Conservation (phyloP, 2,797 vertebrate species). For the Eupleurogrammus muticus region DNA sequence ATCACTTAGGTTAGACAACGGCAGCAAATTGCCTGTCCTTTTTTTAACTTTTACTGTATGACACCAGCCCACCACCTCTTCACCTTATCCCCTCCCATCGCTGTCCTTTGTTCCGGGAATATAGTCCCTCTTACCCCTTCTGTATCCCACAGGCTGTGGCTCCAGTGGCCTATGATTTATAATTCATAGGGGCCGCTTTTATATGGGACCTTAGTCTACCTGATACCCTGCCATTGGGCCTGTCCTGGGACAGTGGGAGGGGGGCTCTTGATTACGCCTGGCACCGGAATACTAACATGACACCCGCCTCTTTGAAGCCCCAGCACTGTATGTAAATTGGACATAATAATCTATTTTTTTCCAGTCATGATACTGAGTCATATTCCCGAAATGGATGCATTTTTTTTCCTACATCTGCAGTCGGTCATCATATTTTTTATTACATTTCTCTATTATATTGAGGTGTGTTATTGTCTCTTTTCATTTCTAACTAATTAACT, state of each 20-base stretch:
- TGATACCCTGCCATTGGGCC: constrained; percentile 86
- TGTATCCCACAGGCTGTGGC: constrained; percentile 88
- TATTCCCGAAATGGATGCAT: constrained; percentile 59
- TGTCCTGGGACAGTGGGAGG: constrained; percentile 80
- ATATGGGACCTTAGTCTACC: constrained; percentile 88
- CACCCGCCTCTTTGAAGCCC: constrained; percentile 74
- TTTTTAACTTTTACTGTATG: constrained; percentile 69
- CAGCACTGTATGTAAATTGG: constrained; percentile 73
- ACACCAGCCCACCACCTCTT: constrained; percentile 50
- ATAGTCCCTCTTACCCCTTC: constrained; percentile 80
- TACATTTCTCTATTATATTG: constrained; percentile 28
- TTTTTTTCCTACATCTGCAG: constrained; percentile 5
- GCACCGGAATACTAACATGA: constrained; percentile 79
- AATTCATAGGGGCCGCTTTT: constrained; percentile 91
- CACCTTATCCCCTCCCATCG: constrained; percentile 70
- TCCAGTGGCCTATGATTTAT: constrained; percentile 90
- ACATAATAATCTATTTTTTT: constrained; percentile 75
- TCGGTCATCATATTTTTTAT: constrained; percentile 45
- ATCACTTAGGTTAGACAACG: constrained; percentile 22
- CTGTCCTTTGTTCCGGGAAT: constrained; percentile 89
- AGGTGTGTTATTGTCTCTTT: background rate
- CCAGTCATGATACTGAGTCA: constrained; percentile 57
- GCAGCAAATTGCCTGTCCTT: constrained; percentile 54
- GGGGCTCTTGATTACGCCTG: constrained; percentile 81
- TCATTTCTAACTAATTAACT: constrained; percentile 30